Percentiles rank a stretch among this genome's conserved stretches.
Conservation (phyloP, 2,797 vertebrate genomes). For the Pseudotriccus pelzelni region DNA sequence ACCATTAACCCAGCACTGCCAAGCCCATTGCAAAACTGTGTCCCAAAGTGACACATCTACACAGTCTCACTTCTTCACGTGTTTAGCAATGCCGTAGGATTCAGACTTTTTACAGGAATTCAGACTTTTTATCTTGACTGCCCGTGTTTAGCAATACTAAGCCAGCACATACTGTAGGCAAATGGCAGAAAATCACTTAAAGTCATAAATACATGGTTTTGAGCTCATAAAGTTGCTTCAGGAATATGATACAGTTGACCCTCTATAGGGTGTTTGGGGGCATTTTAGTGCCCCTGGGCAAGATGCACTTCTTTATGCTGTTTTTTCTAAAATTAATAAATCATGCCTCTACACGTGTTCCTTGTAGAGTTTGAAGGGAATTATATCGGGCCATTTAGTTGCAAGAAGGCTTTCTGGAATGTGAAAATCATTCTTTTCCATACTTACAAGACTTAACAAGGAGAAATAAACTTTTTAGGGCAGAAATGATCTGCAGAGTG, state of each 20-base stretch:
- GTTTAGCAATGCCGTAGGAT: background rate
- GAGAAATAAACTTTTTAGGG: slow-evolving; percentile 71
- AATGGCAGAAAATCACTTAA: background rate
- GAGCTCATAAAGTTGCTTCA: background rate
- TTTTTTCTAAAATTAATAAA: background rate
- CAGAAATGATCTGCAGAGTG: slow-evolving; percentile 88
- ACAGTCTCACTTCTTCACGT: background rate
- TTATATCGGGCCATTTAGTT: background rate
- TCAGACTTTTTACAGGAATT: background rate
- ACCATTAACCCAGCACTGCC: background rate
- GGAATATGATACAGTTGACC: background rate
- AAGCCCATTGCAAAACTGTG: background rate
- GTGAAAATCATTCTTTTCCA: background rate
- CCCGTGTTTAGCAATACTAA: background rate
- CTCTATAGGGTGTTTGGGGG: background rate
- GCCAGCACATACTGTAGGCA: background rate
- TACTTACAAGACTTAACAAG: slow-evolving; percentile 16
- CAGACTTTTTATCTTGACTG: background rate
- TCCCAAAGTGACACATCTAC: background rate
- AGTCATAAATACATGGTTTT: background rate
- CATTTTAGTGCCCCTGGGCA: background rate
- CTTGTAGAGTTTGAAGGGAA: background rate
- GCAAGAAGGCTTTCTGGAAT: background rate
- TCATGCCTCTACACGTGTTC: background rate
- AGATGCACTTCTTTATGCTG: background rate